These are phyloP conservation scores for Plestiodon gilberti DNA, from an alignment of 2,113 vertebrate species.

Conservation along the genomic window DNA sequence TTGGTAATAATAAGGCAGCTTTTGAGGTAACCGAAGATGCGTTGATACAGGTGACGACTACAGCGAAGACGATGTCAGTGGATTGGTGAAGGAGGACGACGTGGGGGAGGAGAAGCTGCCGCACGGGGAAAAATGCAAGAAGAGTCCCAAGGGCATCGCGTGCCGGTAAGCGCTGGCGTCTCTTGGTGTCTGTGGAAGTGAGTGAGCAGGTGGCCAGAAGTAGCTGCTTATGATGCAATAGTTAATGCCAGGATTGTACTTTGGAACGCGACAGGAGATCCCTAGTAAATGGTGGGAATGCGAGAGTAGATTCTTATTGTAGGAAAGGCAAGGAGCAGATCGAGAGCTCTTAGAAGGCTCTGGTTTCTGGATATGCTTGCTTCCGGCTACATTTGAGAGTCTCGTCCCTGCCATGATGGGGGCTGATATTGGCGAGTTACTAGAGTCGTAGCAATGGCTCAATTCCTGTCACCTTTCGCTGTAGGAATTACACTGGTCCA, in stretches of 20 bases:
- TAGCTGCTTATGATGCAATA: neutral
- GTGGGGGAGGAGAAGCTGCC: slow-evolving; percentile 69
- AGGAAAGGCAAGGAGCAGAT: neutral
- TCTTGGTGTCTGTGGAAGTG: slow-evolving; percentile 18
- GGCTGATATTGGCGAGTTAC: too few relatives aligned
- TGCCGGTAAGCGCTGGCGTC: slow-evolving; percentile 74
- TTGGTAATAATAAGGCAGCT: too few relatives aligned
- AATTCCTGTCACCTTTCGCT: neutral
- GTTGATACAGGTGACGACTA: slow-evolving; percentile 86
- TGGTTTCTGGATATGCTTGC: neutral
- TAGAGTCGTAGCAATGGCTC: too few relatives aligned
- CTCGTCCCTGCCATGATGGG: neutral
- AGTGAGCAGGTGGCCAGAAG: neutral
- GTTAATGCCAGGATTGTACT: neutral
- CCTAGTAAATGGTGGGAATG: neutral
- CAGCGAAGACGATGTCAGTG: slow-evolving; percentile 92
- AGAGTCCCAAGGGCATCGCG: slow-evolving; percentile 55
- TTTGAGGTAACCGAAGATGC: slow-evolving; percentile 5
- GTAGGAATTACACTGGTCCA: neutral
- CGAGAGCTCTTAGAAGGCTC: neutral
- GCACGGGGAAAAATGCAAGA: slow-evolving; percentile 72
- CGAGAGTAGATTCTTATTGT: neutral
- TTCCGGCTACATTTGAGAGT: neutral
- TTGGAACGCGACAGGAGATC: neutral
- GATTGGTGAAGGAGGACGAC: slow-evolving; percentile 87